These are phyloP conservation scores for Gnatocerus cornutus DNA, from an alignment of 2,888 invertebrate genomes.

Conservation along the genomic window DNA sequence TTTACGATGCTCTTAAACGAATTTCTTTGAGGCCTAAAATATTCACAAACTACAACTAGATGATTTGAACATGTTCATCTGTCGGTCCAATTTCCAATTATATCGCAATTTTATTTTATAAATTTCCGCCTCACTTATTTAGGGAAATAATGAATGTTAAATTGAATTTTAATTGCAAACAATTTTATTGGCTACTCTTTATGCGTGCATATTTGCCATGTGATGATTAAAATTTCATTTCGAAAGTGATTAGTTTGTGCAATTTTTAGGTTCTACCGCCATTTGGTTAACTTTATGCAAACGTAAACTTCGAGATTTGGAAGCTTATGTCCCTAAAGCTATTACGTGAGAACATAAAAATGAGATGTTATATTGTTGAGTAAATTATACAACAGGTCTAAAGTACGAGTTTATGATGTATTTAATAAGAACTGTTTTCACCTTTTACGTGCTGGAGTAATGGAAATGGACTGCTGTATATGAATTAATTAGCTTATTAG, in stretches of 20 bases:
- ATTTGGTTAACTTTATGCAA: no score
- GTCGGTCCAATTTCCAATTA: no score
- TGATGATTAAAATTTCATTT: no score
- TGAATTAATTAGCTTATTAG: no score
- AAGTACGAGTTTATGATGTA: constrained; percentile 1
- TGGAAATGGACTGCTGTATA: background rate
- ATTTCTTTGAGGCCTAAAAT: no score
- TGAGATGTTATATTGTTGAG: constrained; percentile 13
- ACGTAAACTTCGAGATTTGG: constrained; percentile 6
- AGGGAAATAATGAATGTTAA: background rate
- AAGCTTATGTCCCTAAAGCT: background rate
- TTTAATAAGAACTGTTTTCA: background rate
- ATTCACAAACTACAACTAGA: no score
- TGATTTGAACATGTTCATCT: no score
- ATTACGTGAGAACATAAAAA: constrained; percentile 7
- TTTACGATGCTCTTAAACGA: constrained; percentile 38
- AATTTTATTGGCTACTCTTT: no score
- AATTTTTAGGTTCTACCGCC: no score
- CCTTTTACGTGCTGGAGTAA: background rate
- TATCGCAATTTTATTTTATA: no score
- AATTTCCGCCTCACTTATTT: background rate
- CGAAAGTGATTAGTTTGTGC: no score
- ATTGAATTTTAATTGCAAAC: background rate
- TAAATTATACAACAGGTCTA: constrained; percentile 9
- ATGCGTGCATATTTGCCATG: no score